Evolutionary conservation across 2,888 invertebrate species (phyloP).

Genomic region (Himalopsyche kuldschensis): DNA sequence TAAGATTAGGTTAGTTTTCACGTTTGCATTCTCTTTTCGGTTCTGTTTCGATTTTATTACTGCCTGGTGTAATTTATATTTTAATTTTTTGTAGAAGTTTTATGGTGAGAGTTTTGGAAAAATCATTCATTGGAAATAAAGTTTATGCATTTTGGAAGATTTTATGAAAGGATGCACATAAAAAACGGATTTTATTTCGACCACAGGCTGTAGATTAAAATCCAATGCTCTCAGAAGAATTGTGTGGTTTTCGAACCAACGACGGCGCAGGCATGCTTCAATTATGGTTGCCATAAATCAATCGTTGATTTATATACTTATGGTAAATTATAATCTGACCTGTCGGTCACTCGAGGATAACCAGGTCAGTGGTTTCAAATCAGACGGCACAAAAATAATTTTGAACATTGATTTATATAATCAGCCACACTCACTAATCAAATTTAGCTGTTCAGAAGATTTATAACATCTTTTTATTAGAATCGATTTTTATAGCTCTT

Average conservation of each 20-base stretch:
- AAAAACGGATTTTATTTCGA: not conserved
- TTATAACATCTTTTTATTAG: no score
- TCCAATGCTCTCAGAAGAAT: not conserved
- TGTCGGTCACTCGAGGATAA: slow-evolving; percentile 4
- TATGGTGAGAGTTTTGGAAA: no score
- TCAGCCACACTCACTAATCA: no score
- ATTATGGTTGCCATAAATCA: slow-evolving; percentile 18
- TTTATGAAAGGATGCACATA: not conserved
- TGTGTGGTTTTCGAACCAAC: slow-evolving; percentile 9
- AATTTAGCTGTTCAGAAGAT: no score
- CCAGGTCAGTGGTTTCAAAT: not conserved
- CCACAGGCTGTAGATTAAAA: not conserved
- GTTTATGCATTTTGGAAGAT: no score
- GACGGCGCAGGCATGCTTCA: not conserved
- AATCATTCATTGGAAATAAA: no score
- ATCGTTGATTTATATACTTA: slow-evolving; percentile 11
- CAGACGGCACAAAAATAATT: not conserved
- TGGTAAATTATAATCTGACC: not conserved
- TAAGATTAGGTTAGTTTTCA: no score
- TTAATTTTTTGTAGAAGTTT: no score
- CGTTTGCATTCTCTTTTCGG: no score
- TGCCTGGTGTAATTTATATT: no score
- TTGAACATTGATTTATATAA: not conserved
- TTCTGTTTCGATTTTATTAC: no score
- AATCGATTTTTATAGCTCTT: no score